Percentiles rank a stretch among this genome's conserved stretches.
phyloP scores from a whole-genome alignment of 1,140 invertebrate genomes.

The Drosophila orosa region DNA sequence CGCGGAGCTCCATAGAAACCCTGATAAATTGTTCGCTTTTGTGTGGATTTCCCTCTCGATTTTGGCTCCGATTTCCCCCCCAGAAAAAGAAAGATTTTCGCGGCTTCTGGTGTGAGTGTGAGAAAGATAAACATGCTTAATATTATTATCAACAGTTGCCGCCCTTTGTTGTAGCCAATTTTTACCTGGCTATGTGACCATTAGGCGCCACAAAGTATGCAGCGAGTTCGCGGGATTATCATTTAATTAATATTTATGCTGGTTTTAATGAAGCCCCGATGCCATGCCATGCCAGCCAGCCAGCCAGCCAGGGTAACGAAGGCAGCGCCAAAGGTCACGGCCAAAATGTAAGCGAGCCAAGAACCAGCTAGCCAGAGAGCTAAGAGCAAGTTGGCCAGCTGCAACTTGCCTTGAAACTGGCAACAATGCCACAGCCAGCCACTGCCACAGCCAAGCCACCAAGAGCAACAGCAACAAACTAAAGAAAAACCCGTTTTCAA shows the following conservation, averaged over 20 bases:
- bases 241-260: conserved; percentile 82
- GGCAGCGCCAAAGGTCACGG: conserved; percentile 68
- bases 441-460: not conserved
- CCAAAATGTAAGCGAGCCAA: conserved; percentile 70
- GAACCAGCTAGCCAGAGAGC: conserved; percentile 38
- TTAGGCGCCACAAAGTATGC: conserved; percentile 68
- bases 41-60: conserved; percentile 48
- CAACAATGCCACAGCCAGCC: conserved; percentile 55
- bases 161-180: conserved; percentile 28
- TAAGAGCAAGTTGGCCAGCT: conserved; percentile 57
- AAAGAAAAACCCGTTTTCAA: conserved; percentile 63
- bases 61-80: conserved; percentile 27
- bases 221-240: conserved; percentile 44
- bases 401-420: conserved; percentile 72
- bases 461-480: conserved; percentile 28
- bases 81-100: not conserved
- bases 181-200: conserved; percentile 20
- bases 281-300: no score
- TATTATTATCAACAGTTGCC: conserved; percentile 65
- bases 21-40: conserved; percentile 58
- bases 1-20: conserved; percentile 17
- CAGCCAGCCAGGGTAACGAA: conserved; percentile 10
- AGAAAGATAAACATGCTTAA: conserved; percentile 71
- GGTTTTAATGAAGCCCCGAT: conserved; percentile 51
- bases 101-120: conserved; percentile 5